Evolutionary conservation across 2,888 invertebrate species (phyloP), one percentile per base, ranked within the genome.

Genomic region (Ochlodes sylvanus): DNA sequence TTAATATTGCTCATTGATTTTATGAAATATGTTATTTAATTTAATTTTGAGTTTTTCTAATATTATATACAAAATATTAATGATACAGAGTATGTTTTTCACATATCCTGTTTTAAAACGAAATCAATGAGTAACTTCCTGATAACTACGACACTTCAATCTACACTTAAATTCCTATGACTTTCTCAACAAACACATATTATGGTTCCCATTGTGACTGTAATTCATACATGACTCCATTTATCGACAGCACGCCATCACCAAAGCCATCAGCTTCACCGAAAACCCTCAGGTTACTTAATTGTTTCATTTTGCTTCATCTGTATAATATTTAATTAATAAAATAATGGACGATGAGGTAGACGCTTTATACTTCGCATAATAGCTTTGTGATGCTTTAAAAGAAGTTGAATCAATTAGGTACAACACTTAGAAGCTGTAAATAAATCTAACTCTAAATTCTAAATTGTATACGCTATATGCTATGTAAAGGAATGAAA

Each of bases 221-320:
- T 84, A 78, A 81, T 83, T 85, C 87, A 89, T 89, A 78, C 77
- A 80, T 85, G 79, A 85, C 91, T 92, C 86, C 90, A 91, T 90
- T 81, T 89, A 91, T 83, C 89, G 81, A 85, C 93, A 92, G 92
- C 93, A 93, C 92, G 91, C 80, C 92, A 85, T 86, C 91, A 92
- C 84, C 92, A 89, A 91, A 92, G 92, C 84, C 92, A 93, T 91
- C 93, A 93, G 88, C 87, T 92, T 88, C 93, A 93, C 89, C 86
- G 93, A 92, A 93, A 93, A 80, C 81, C 91, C 84, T 93, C 92
- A 93, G 93, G 93, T 93, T 90, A 89, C 77, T 85, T 75, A 73
- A 78, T 76, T 75, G 75, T 84, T 81, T 82, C 77, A 81, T 84
- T 82, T 79, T 75, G 83, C 84, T 85, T 84, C 76, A 78, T 76